Percentiles rank a stretch among this genome's conserved stretches.
Evolutionary conservation across 2,888 invertebrate species (phyloP).

Genomic region (Serrognathus titanus): DNA sequence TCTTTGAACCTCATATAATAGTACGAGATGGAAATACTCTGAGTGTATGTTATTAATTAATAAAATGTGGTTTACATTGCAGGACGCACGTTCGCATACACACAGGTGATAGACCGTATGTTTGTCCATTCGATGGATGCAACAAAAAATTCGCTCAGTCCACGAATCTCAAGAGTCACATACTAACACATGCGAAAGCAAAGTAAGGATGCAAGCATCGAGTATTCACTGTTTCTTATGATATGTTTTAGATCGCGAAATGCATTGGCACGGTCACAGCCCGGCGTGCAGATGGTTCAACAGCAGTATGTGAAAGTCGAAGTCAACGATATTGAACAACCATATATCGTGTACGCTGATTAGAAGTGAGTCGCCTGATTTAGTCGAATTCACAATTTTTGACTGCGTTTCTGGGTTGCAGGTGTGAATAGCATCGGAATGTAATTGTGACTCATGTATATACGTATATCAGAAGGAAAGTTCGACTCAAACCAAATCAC

Average conservation of each 20-base stretch:
- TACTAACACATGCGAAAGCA: slow-evolving; percentile 96
- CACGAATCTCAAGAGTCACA: slow-evolving; percentile 97
- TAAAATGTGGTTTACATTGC: slow-evolving; percentile 29
- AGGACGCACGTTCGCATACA: slow-evolving; percentile 98
- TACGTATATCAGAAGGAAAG: too few species aligned
- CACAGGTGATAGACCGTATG: slow-evolving; percentile 95
- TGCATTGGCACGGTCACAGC: slow-evolving; percentile 51
- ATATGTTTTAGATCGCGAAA: slow-evolving; percentile 56
- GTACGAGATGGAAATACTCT: background rate
- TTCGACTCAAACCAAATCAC: too few species aligned
- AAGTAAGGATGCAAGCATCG: slow-evolving; percentile 61
- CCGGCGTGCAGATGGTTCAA: slow-evolving; percentile 55
- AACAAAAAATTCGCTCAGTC: slow-evolving; percentile 99
- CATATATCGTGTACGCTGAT: slow-evolving; percentile 85
- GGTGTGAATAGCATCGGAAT: too few species aligned
- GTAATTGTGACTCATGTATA: too few species aligned
- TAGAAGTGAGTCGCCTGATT: slow-evolving; percentile 33
- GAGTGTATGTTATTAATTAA: background rate
- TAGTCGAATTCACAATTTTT: background rate
- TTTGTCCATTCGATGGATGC: slow-evolving; percentile 97
- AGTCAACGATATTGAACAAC: slow-evolving; percentile 70
- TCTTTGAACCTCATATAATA: too few species aligned
- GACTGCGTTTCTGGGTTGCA: too few species aligned
- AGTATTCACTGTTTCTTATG: slow-evolving; percentile 2
- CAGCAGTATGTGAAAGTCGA: slow-evolving; percentile 71